Evolutionary conservation across 2,113 vertebrate species (phyloP), one percentile per base, ranked within the genome.

Genomic region (Apodemus sylvaticus): DNA sequence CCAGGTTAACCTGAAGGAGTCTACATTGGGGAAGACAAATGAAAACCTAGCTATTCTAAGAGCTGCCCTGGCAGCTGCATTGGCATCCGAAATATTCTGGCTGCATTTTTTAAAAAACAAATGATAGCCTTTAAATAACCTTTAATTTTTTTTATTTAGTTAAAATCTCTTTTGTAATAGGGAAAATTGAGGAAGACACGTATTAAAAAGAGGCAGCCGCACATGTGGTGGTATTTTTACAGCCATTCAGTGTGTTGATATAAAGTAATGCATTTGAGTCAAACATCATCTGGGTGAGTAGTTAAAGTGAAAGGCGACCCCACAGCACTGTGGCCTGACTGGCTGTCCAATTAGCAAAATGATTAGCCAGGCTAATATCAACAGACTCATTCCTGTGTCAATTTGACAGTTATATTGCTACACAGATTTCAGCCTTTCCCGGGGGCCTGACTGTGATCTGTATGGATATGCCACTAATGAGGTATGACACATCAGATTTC

Each of bases 111-210:
- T 14, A 5, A 31, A 68, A 34, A 68, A 34, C 4, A 68, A 98
- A 90, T 93, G 97, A 98, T 98, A 98, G 97, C 96, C 98, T 96
- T 98, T 98, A 98, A 98, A 98, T 98, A 98, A 98, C 98, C 96
- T 98, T 98, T 98, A 98, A n/a, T n/a, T 98, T 97, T 98, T 97
- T 94, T 58, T 98, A 97, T 98, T 97, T 94, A 83, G 96, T 98
- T 98, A 97, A 98, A 98, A 97, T 98, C 98, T 98, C 98, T 96
- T 97, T 98, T 98, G 96, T 98, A 98, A 96, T 97, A 88, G 87
- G 92, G 98, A 98, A 99, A 99, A 99, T 98, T 98, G 98, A 99
- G 98, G 98, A 99, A 99, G 98, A 99, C 98, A 99, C 98, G 98
- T 98, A 99, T 98, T 99, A 99, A 98, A 98, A 98, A 96, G 98